A percentile compares a stretch with the other conserved stretches of the same genome.
Evolutionary conservation across 2,888 invertebrate species (phyloP).

Genomic region (Terebella lapidaria): DNA sequence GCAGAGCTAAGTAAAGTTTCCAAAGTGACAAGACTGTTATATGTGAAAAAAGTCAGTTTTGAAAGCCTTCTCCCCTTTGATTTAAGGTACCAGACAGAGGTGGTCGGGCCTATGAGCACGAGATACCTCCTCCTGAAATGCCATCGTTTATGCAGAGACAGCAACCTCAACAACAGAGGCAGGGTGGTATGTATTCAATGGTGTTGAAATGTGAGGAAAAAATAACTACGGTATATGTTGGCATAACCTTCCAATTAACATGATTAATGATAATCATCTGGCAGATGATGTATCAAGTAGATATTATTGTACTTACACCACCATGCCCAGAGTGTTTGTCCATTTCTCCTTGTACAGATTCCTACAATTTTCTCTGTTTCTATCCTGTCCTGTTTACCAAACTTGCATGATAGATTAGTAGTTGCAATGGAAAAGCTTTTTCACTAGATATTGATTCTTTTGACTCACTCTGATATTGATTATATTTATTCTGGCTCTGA

Average conservation of each 20-base stretch:
- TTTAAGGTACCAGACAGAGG: constrained; percentile 83
- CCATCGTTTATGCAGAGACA: constrained; percentile 73
- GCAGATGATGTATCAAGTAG: too few relatives aligned
- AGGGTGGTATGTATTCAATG: neutral
- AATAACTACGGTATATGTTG: too few relatives aligned
- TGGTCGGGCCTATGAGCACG: constrained; percentile 83
- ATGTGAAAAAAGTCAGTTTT: too few relatives aligned
- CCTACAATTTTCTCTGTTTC: neutral
- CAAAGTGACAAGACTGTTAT: too few relatives aligned
- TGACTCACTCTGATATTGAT: too few relatives aligned
- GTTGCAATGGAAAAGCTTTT: neutral
- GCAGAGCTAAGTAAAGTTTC: too few relatives aligned
- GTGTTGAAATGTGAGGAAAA: neutral
- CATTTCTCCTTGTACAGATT: neutral
- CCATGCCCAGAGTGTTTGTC: neutral
- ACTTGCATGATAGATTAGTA: neutral
- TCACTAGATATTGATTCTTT: neutral
- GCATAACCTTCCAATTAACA: too few relatives aligned
- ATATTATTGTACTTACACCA: too few relatives aligned
- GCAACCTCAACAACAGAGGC: constrained; percentile 21
- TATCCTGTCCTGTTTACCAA: neutral
- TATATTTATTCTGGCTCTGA: too few relatives aligned
- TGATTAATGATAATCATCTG: too few relatives aligned
- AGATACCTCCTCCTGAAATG: constrained; percentile 94
- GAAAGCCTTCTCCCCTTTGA: too few relatives aligned